Percentiles rank a stretch among this genome's conserved stretches.
Conservation (phyloP, 2,113 vertebrate species). For the Rhadina sibilatrix region DNA sequence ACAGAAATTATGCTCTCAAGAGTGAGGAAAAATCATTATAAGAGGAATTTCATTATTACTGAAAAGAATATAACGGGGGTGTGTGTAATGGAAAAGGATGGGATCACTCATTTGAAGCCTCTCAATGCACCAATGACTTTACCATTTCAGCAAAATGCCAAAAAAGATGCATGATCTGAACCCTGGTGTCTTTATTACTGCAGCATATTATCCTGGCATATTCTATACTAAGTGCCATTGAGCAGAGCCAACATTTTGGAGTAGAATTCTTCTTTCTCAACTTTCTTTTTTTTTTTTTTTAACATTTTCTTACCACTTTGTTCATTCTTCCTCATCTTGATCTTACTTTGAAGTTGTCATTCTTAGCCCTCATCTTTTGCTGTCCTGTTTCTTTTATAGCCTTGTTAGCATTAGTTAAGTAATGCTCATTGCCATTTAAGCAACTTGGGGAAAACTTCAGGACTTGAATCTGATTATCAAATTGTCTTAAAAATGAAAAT, state of each 20-base stretch:
- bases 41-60: constrained; percentile 21
- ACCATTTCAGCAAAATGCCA: constrained; percentile 39
- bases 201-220: not conserved
- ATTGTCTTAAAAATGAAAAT: constrained; percentile 23
- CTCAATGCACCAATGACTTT: constrained; percentile 43
- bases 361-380: constrained; percentile 26
- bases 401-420: constrained; percentile 54
- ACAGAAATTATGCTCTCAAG: constrained; percentile 14
- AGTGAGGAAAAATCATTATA: not conserved
- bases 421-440: constrained; percentile 43
- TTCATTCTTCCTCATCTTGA: constrained; percentile 44
- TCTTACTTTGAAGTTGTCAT: constrained; percentile 45
- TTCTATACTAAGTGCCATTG: constrained; percentile 11
- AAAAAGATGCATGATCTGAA: constrained; percentile 21
- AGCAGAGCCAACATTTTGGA: constrained; percentile 25
- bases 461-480: not conserved
- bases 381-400: constrained; percentile 31
- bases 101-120: constrained; percentile 23
- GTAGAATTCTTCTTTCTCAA: not conserved
- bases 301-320: constrained; percentile 4
- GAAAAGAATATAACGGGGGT: constrained; percentile 1
- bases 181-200: constrained; percentile 28
- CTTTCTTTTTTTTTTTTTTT: not conserved
- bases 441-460: not conserved
- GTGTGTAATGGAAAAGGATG: constrained; percentile 1